phyloP scores from a whole-genome alignment of 2,888 invertebrate species.

The Anorthoa munda region DNA sequence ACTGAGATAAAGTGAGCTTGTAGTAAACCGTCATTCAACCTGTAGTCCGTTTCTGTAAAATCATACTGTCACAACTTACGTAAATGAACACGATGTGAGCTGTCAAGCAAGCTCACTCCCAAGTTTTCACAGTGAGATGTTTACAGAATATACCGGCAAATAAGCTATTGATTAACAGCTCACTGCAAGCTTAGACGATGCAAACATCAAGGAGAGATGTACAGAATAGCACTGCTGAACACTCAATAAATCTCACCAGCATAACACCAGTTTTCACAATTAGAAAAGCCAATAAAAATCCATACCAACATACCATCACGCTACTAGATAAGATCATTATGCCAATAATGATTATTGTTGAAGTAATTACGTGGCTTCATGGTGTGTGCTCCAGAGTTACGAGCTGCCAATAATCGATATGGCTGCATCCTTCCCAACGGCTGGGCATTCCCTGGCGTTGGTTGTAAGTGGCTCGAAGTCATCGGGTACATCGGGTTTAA shows the following conservation, averaged over 20 bases:
- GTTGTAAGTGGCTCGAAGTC: conserved; percentile 7
- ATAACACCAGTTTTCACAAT: background rate
- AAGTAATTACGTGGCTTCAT: conserved; percentile 39
- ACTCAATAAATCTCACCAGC: background rate
- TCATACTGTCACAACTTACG: too few species aligned
- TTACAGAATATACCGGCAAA: too few species aligned
- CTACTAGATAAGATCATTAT: conserved; percentile 28
- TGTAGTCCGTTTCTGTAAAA: too few species aligned
- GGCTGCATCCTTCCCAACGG: conserved; percentile 20
- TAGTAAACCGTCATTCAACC: too few species aligned
- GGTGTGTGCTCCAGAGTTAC: conserved; percentile 31
- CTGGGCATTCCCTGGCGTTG: conserved; percentile 14
- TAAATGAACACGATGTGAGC: too few species aligned
- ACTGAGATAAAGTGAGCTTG: too few species aligned
- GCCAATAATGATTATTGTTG: conserved; percentile 18
- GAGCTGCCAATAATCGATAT: conserved; percentile 43
- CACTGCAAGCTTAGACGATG: too few species aligned
- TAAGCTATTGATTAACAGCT: too few species aligned
- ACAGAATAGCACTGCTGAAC: background rate
- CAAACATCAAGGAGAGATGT: too few species aligned
- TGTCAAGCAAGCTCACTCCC: too few species aligned
- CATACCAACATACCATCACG: conserved; percentile 4
- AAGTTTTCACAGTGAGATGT: too few species aligned
- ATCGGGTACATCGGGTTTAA: conserved; percentile 18
- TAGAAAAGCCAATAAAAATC: conserved; percentile 6